These are phyloP conservation scores for Drosophila algonquin DNA, from an alignment of 2,888 invertebrate genomes.

Conservation along the genomic window DNA sequence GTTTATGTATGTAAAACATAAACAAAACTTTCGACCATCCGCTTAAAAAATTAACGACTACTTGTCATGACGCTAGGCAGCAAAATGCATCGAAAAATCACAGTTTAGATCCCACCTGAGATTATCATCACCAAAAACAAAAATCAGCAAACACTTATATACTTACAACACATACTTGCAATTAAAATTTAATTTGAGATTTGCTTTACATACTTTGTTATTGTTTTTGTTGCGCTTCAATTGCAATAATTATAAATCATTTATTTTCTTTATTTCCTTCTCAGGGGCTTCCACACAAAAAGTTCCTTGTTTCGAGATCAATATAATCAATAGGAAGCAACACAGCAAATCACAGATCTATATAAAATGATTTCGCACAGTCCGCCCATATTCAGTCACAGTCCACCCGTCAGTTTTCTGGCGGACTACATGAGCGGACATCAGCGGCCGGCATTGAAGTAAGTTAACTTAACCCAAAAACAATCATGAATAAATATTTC, in stretches of 20 bases:
- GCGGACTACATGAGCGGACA: conserved; percentile 86
- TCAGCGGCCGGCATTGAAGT: conserved; percentile 81
- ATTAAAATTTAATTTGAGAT: conserved; percentile 20
- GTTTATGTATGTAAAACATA: not conserved
- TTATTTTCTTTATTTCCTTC: conserved; percentile 44
- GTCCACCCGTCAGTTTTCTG: conserved; percentile 88
- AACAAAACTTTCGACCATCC: not conserved
- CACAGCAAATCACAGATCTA: conserved; percentile 42
- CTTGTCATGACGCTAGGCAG: not conserved
- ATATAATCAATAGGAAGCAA: conserved; percentile 35
- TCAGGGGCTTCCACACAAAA: conserved; percentile 57
- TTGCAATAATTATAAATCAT: conserved; percentile 49
- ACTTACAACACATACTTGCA: conserved; percentile 46
- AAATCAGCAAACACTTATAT: conserved; percentile 10
- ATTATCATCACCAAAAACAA: conserved; percentile 28
- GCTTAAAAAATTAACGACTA: not conserved
- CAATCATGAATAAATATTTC: conserved; percentile 23
- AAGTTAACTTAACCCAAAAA: conserved; percentile 70
- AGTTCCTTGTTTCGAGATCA: conserved; percentile 68
- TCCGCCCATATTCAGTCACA: conserved; percentile 89
- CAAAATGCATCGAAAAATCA: not conserved
- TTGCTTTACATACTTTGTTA: conserved; percentile 1
- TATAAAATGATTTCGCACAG: conserved; percentile 88
- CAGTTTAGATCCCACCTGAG: conserved; percentile 28
- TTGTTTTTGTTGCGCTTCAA: conserved; percentile 18